phyloP scores from a whole-genome alignment of 2,113 vertebrate genomes.

The Phalacrocorax brasilianus region DNA sequence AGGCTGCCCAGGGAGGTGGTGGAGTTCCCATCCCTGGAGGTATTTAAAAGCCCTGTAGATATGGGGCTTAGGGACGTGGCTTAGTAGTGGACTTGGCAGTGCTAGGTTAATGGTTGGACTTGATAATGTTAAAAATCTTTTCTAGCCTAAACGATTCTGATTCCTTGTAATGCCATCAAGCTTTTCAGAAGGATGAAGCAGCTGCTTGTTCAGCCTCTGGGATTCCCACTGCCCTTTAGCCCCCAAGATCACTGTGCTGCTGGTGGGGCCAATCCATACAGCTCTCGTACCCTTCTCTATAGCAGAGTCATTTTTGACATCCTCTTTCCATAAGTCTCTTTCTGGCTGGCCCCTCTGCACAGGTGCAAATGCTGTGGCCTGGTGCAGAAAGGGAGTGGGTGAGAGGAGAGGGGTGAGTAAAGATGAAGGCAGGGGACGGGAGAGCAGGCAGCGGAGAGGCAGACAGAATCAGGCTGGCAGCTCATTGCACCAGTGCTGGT shows the following conservation, averaged over 20 bases:
- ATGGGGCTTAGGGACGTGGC: too few relatives aligned
- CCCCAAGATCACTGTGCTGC: not conserved
- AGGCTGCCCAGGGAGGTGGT: too few relatives aligned
- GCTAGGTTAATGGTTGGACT: too few relatives aligned
- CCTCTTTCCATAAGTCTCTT: not conserved
- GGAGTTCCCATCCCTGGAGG: too few relatives aligned
- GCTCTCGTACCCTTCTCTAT: not conserved
- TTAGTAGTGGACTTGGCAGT: too few relatives aligned
- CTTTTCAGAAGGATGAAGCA: not conserved
- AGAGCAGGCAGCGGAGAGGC: not conserved
- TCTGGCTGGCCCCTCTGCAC: not conserved
- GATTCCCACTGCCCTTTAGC: not conserved
- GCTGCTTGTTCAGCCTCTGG: not conserved
- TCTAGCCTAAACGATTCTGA: too few relatives aligned
- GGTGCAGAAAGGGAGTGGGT: accelerated
- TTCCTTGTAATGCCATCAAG: not conserved
- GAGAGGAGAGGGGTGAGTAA: not conserved
- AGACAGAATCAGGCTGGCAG: not conserved
- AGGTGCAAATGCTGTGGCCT: not conserved
- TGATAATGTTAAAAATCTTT: too few relatives aligned
- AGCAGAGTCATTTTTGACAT: not conserved
- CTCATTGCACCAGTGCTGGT: not conserved
- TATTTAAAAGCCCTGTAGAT: too few relatives aligned
- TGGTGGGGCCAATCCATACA: not conserved
- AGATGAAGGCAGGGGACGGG: not conserved